phyloP scores from a whole-genome alignment of 2,888 invertebrate species.

The Drepana falcataria region DNA sequence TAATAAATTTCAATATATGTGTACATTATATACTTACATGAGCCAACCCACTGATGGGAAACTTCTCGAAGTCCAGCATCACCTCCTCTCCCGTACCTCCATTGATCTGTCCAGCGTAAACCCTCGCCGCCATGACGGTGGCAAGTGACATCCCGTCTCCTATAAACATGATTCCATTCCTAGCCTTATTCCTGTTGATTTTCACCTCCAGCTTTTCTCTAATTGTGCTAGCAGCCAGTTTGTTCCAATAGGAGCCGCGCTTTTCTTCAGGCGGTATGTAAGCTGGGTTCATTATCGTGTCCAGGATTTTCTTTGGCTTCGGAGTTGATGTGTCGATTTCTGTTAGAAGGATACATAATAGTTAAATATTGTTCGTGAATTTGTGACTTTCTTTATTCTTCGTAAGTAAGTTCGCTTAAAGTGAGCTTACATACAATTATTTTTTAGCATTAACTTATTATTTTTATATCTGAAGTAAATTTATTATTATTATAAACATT shows the following conservation, averaged over 20 bases:
- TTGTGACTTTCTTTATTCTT: no score
- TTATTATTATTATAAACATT: no score
- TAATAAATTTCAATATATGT: no score
- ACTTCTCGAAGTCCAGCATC: conserved; percentile 82
- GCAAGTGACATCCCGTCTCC: conserved; percentile 90
- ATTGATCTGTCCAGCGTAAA: conserved; percentile 81
- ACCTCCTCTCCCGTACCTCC: conserved; percentile 80
- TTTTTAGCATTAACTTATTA: no score
- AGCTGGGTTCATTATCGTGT: conserved; percentile 54
- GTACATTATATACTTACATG: conserved; percentile 80
- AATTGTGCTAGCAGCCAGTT: conserved; percentile 44
- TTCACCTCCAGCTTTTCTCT: conserved; percentile 44
- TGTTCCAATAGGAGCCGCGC: conserved; percentile 60
- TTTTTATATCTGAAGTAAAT: no score
- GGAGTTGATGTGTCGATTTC: conserved; percentile 43
- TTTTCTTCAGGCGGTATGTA: conserved; percentile 62
- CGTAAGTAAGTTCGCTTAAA: no score
- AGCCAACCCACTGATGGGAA: conserved; percentile 82
- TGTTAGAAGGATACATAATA: conserved; percentile 23
- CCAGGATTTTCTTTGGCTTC: conserved; percentile 56
- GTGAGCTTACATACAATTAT: no score
- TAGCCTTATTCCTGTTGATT: conserved; percentile 72
- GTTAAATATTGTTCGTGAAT: no score
- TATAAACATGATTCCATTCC: conserved; percentile 82
- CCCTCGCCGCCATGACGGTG: conserved; percentile 85